A percentile compares a stretch with the other conserved stretches of the same genome.
Evolutionary conservation across 2,797 vertebrate species (phyloP).

Genomic region (Lepilemur ruficaudatus): DNA sequence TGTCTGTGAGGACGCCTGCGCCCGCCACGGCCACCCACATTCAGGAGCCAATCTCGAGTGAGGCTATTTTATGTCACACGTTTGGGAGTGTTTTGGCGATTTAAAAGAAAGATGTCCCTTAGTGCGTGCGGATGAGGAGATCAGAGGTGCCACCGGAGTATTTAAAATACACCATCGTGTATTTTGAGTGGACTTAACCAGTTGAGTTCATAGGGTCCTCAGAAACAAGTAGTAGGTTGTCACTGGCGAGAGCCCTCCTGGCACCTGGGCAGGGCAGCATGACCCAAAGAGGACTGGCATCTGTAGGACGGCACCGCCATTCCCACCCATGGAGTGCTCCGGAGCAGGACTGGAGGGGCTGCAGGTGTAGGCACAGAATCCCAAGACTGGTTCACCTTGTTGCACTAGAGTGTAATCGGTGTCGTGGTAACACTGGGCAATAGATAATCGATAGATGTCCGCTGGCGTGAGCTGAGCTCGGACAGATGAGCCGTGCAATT

Average conservation of each 20-base stretch:
- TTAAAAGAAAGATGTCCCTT: background rate
- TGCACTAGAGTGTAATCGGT: too few relatives aligned
- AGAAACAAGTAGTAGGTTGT: background rate
- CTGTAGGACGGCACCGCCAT: background rate
- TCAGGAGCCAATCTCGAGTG: too few relatives aligned
- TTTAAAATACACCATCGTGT: background rate
- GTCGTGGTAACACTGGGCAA: too few relatives aligned
- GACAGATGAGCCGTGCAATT: accelerated
- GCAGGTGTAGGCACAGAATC: background rate
- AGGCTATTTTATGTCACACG: background rate
- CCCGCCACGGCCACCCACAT: too few relatives aligned
- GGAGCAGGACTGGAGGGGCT: accelerated
- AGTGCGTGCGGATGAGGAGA: background rate
- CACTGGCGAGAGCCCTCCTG: background rate
- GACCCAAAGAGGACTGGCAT: background rate
- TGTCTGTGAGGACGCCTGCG: background rate
- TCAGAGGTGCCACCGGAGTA: accelerated
- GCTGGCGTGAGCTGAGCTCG: background rate
- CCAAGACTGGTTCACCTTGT: too few relatives aligned
- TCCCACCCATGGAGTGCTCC: too few relatives aligned
- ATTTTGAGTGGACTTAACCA: background rate
- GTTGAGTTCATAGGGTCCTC: background rate
- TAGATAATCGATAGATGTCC: accelerated
- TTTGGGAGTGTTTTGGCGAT: background rate
- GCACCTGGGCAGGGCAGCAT: background rate